Base-by-base conservation (phyloP, 2,888 invertebrate genomes). In the Maniola hyperantus region DNA sequence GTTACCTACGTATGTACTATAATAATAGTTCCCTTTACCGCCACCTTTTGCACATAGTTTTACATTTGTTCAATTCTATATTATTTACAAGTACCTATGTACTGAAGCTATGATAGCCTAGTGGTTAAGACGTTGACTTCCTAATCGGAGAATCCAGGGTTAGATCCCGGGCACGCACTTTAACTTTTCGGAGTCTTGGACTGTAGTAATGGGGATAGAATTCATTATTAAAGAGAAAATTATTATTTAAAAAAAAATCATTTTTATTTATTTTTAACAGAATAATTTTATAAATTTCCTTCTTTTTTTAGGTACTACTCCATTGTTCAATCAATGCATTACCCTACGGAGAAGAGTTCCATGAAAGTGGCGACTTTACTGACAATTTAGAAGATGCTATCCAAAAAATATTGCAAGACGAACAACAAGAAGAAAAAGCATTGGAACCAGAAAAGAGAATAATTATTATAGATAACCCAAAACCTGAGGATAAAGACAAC, bases 381-480 rank as follows among this genome's bases (percentile, higher is more conserved):
- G 13, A 5, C 15, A 10, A 33, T 15, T n/a, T 42, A 13, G 13
- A 15, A 15, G 20, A 57, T 20, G 42, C 13, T 0, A 20, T 13
- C 20, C 18, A 18, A 42, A 20, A 18, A 18, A 20, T 6, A 55
- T 15, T 20, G 11, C n/a, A 13, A 57, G 42, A 42, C 13, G 42
- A 57, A 11, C 39, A 39, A 36, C 36, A 39, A 39, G 10, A 39
- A 36, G 10, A 55, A 20, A 18, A 42, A 18, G 18, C 5, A 20
- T 18, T 8, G 8, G 34, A 10, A 4, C 2, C 36, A 8, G 36
- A 36, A 8, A 15, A 34, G 34, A 34, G 34, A 34, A 54, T 54
- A 10, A 18, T 18, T 5, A 26, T 34, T 51, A 59, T 66, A 50
- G 65, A 60, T n/a, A 64, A 63, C 66, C 53, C 63, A 13, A 66